These are phyloP conservation scores for Aelia acuminata DNA, from an alignment of 2,888 invertebrate genomes.

Conservation along the genomic window DNA sequence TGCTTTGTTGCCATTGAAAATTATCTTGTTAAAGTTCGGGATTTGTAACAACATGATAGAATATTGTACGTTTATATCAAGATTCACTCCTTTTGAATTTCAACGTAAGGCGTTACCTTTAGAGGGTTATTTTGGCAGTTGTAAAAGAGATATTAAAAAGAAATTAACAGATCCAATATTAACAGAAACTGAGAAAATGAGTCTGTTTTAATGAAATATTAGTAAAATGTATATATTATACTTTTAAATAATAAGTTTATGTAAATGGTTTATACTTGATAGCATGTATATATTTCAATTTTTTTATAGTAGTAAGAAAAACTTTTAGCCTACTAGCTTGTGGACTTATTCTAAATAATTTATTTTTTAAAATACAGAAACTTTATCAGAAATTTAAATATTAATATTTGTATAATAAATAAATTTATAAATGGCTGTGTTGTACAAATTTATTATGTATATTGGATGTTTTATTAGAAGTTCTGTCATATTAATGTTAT, in stretches of 20 bases:
- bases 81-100: slow-evolving; percentile 51
- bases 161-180: slow-evolving; percentile 27
- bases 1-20: background rate
- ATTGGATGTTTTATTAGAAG: background rate
- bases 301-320: too few relatives aligned
- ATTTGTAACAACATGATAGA: slow-evolving; percentile 45
- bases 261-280: background rate
- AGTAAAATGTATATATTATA: background rate
- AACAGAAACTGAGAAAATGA: slow-evolving; percentile 6
- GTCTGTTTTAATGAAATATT: slow-evolving; percentile 1
- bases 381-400: too few relatives aligned
- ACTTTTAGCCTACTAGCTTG: too few relatives aligned
- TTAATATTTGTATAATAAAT: too few relatives aligned
- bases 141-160: background rate
- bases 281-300: too few relatives aligned
- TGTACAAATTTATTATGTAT: background rate
- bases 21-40: background rate
- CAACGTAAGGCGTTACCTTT: slow-evolving; percentile 42
- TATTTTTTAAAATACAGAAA: too few relatives aligned
- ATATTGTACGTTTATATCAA: slow-evolving; percentile 50
- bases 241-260: background rate
- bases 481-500: background rate
- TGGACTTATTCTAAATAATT: too few relatives aligned
- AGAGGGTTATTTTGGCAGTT: slow-evolving; percentile 36
- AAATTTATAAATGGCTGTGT: too few relatives aligned